Conservation (phyloP, 2,888 invertebrate species). For the Epirrita christyi region DNA sequence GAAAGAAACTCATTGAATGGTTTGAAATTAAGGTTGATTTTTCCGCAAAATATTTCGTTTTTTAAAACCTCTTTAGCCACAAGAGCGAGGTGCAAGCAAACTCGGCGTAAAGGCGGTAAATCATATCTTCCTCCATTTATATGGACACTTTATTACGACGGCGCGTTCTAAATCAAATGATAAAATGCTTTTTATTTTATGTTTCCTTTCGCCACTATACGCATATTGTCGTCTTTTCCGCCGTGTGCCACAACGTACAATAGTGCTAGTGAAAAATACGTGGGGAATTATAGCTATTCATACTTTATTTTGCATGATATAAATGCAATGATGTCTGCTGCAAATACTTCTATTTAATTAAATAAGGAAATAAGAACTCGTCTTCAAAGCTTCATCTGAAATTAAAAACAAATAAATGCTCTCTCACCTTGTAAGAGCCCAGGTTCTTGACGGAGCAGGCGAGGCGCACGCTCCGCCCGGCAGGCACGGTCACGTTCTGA, state of each 20-base stretch:
- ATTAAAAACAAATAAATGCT: constrained; percentile 10
- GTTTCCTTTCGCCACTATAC: constrained; percentile 71
- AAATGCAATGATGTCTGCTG: background rate
- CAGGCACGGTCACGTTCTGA: constrained; percentile 95
- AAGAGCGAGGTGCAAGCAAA: constrained; percentile 71
- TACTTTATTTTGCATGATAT: constrained; percentile 12
- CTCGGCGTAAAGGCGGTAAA: constrained; percentile 72
- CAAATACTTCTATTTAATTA: background rate
- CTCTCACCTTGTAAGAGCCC: constrained; percentile 93
- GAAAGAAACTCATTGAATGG: no score
- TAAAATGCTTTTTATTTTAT: constrained; percentile 82
- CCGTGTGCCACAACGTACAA: constrained; percentile 43
- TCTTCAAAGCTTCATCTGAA: background rate
- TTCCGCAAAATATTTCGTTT: constrained; percentile 44
- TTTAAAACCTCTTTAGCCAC: constrained; percentile 57
- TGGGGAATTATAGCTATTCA: constrained; percentile 8
- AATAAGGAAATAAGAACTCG: background rate
- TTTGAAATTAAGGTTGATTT: no score
- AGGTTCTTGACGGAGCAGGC: constrained; percentile 96
- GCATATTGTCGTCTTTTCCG: constrained; percentile 69
- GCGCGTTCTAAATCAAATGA: constrained; percentile 83
- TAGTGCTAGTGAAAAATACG: constrained; percentile 18
- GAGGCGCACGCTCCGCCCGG: constrained; percentile 94
- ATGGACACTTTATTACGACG: constrained; percentile 82
- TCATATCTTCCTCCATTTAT: constrained; percentile 81